Base-by-base conservation (phyloP, 2,113 vertebrate genomes). In the Orthochromis indermauri region DNA sequence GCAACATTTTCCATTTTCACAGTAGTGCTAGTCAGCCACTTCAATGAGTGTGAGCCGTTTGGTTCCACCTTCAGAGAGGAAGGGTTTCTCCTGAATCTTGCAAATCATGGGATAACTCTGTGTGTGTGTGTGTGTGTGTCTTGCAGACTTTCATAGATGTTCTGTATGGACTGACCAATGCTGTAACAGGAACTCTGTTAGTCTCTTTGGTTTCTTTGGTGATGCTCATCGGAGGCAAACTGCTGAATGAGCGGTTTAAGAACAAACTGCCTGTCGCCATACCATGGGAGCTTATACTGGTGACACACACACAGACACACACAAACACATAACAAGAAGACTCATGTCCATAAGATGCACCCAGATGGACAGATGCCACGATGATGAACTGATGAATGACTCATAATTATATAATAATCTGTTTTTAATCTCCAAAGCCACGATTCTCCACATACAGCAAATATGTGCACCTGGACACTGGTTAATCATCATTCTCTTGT, bases 361-460 rank as follows among this genome's bases (percentile, higher is more conserved):
- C 87, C 90, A 92, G 86, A 87, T 93, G 83, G 88, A 92, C 63
- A 86, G 89, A 92, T 90, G 88, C 91, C 83, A 86, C 86, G 53
- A 71, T 90, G 88, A 90, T 85, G 79, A 90, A 82, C 71, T 92
- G 47, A 79, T 51, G n/a, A 83, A 80, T 93, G 90, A 93, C 71
- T 94, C 90, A 93, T 83, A 49, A 45, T 93, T 90, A 92, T 78
- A 89, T 92, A 92, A 91, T 86, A 82, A 84, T 86, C 86, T 68
- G 85, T 83, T 91, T 88, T 80, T 54, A 66, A 85, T 89, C 78
- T 90, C 33, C 24, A 66, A 85, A 89, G 51, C 76, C 80, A 51
- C 78, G 80, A 84, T 71, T 81, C 51, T 9, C 54, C 47, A 84
- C 66, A 71, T 54, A 71, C 14, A 82, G 66, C 83, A 88, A 61